Conservation (phyloP, 2,797 vertebrate genomes). For the Tragopan temminckii region DNA sequence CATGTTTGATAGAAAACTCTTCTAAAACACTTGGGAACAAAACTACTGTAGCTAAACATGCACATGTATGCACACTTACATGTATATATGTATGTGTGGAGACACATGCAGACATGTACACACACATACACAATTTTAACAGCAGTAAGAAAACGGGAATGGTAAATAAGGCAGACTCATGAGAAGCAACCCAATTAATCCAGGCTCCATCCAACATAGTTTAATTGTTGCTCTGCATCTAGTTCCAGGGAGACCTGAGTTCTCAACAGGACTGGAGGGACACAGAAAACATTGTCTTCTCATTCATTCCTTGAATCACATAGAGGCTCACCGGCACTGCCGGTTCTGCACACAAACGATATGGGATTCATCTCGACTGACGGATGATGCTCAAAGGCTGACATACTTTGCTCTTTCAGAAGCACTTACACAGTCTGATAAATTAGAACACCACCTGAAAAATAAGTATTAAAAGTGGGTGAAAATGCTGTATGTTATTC, state of each 20-base stretch:
- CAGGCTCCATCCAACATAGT: neutral
- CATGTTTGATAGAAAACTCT: neutral
- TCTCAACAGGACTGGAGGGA: neutral
- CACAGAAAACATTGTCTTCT: neutral
- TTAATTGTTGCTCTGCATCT: neutral
- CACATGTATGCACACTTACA: accelerated
- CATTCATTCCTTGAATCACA: neutral
- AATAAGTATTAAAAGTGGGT: neutral
- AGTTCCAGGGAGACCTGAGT: too few species aligned
- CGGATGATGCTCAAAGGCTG: neutral
- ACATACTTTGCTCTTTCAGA: neutral
- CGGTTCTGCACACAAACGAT: too few species aligned
- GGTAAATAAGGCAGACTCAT: neutral
- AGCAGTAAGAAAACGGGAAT: neutral
- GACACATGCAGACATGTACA: too few species aligned
- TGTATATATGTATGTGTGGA: neutral
- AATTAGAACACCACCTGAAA: neutral
- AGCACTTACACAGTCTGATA: neutral
- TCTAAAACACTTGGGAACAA: neutral
- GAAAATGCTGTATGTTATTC: neutral
- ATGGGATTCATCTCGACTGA: neutral
- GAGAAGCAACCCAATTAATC: neutral
- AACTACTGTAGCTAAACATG: neutral
- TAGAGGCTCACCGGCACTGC: neutral
- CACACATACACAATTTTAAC: accelerated